Evolutionary conservation across 2,797 vertebrate genomes (phyloP).

Genomic region (Clamator glandarius): DNA sequence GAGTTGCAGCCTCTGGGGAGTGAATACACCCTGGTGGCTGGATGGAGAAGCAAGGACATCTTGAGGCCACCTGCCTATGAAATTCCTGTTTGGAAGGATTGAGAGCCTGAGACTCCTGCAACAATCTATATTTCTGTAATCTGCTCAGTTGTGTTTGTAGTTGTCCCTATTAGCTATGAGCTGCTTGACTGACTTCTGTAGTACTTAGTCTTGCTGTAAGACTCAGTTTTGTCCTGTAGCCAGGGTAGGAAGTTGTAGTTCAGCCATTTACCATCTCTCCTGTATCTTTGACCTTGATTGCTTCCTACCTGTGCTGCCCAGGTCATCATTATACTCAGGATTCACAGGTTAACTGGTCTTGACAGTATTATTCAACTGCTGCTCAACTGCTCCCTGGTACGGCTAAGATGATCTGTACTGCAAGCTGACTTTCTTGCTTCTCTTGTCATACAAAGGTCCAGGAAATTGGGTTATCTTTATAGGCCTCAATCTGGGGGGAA

Average conservation of each 20-base stretch:
- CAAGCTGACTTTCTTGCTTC: neutral
- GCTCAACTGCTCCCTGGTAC: neutral
- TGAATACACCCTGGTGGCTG: neutral
- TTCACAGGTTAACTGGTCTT: neutral
- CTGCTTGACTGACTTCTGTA: neutral
- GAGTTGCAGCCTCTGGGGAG: neutral
- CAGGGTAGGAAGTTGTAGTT: neutral
- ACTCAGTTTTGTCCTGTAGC: neutral
- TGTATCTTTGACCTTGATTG: neutral
- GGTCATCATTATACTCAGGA: neutral
- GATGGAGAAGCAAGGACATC: neutral
- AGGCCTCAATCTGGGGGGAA: neutral
- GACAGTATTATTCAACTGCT: neutral
- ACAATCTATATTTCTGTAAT: neutral
- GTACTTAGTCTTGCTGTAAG: neutral
- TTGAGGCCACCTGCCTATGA: neutral
- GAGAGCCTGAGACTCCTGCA: neutral
- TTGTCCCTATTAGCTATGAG: neutral
- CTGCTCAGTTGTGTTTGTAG: neutral
- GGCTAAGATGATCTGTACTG: neutral
- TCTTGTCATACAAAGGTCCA: neutral
- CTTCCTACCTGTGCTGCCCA: neutral
- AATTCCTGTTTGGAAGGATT: neutral
- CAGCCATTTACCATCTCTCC: neutral
- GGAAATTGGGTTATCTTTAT: fast-evolving